Evolutionary conservation across 37 sponge, comb jelly and placozoan genomes (phyloP), one percentile per base, ranked within the genome.

Genomic region (Aphrocallistes beatrix): DNA sequence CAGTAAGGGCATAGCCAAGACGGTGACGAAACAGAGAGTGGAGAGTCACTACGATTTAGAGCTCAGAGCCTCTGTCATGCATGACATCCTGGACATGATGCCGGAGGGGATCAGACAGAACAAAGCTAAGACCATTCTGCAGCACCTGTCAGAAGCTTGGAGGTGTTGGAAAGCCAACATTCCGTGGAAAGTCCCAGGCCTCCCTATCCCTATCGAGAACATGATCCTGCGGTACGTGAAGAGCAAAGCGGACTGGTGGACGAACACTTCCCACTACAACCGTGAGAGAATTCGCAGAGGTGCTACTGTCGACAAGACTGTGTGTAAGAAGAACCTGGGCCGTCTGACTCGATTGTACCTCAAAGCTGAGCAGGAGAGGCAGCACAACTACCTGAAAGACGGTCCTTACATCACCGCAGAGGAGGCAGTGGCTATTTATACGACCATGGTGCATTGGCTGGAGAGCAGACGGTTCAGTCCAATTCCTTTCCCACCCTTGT

Each of bases 151-250:
- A 84, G 99, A 98, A 83, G 99, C 99, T 8, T 98, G 99, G 99
- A 81, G 99, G n/a, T 98, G 99, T 84, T 98, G 99, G 99, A 98
- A 98, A 89, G 99, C 99, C 48, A 98, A 98, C 84, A 98, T 98
- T 37, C 99, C 99, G 21, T 98, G 99, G 99, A 98, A 98, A 89
- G 92, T 97, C 0, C 99, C 99, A 8, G 99, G 99, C 0, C 89
- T 98, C 36, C 99, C 99, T 1, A 93, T 91, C 36, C 96, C 99
- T 19, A 88, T 98, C 16, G 99, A 98, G 92, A 98, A 98, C 90
- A 98, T 98, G 99, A 98, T 98, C 81, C 89, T 98, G 36, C 92
- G 99, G 37, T 98, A 95, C 39, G 99, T 98, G 82, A 98, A 98
- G 93, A 86, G 91, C 82, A 98, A 98, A 51, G 99, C 99, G 36